Evolutionary conservation across 35 echinoderm and acorn worm species (phyloP), one percentile per base, ranked within the genome.

Genomic region (Apostichopus japonicus): DNA sequence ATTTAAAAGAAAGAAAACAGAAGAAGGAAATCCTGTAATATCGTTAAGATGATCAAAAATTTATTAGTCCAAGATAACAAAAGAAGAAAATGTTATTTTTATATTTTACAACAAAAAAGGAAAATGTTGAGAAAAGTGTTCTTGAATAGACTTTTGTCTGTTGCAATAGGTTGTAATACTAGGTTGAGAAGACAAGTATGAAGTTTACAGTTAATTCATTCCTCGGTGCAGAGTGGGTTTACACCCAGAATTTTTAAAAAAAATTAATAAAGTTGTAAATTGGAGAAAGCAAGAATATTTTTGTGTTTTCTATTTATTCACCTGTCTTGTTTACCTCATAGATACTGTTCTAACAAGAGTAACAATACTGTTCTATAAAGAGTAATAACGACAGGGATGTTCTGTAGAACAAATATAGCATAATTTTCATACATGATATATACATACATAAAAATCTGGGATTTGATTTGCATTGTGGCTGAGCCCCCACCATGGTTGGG

Each of bases 161-260:
- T 84, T 54, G 81, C 81, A 84, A 84, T 84, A 84, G 81, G 81
- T 57, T 57, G 81, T 84, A 57, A 84, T 84, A 84, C 81, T 57
- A 84, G 13, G 81, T 84, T 84, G 53, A 89, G 72, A 61, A 89
- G 72, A 61, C 57, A 44, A 44, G 86, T 89, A 89, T 72, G 62
- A 17, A 56, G 86, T 27, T 17, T 72, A 89, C 33, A 73, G 51
- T 67, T 23, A 87, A 89, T 89, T 89, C 86, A 89, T 89, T 89
- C 86, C 86, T 67, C 86, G 59, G 86, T 89, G 86, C 86, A 89
- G 86, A 89, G 86, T 89, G 86, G 86, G 86, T 89, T 89, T 89
- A 67, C 59, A 89, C 86, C 86, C 86, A 89, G 67, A 73, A 72
- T 89, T 89, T 89, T 71, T 87, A 62, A 21, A 75, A 75, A 75